Conservation (phyloP, 2,888 invertebrate genomes). For the Drymonia ruficornis region DNA sequence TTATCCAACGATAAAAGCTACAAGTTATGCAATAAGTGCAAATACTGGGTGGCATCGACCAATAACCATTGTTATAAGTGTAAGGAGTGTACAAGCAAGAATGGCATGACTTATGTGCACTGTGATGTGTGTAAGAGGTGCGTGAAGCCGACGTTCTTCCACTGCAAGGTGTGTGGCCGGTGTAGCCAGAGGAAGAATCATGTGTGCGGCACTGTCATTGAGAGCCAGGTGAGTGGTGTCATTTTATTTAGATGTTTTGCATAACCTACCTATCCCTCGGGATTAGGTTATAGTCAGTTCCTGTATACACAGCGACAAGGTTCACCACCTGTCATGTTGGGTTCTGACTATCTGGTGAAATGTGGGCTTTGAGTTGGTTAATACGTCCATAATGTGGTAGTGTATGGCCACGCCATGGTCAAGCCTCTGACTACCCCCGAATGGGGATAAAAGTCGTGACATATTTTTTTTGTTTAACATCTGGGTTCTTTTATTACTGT, state of each 20-base stretch:
- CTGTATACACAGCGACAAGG: too few species aligned
- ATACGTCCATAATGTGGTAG: too few species aligned
- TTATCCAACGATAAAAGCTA: constrained; percentile 87
- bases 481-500: too few species aligned
- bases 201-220: constrained; percentile 64
- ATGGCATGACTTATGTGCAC: constrained; percentile 89
- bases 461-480: too few species aligned
- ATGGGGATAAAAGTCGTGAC: too few species aligned
- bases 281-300: too few species aligned
- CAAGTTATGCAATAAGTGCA: constrained; percentile 89
- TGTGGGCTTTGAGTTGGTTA: too few species aligned
- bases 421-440: too few species aligned
- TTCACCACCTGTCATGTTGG: too few species aligned
- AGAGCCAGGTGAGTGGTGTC: constrained; percentile 63
- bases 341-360: too few species aligned
- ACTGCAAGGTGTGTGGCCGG: constrained; percentile 89
- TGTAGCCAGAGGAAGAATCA: constrained; percentile 83
- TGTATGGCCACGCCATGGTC: too few species aligned
- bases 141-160: constrained; percentile 93
- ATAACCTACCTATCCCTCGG: too few species aligned
- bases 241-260: constrained; percentile 1
- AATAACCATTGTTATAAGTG: constrained; percentile 76
- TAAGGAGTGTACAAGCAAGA: constrained; percentile 76
- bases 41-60: constrained; percentile 84
- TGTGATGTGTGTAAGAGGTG: constrained; percentile 91